These are phyloP conservation scores for Varanus komodoensis DNA, from an alignment of 2,113 vertebrate genomes.

Conservation along the genomic window DNA sequence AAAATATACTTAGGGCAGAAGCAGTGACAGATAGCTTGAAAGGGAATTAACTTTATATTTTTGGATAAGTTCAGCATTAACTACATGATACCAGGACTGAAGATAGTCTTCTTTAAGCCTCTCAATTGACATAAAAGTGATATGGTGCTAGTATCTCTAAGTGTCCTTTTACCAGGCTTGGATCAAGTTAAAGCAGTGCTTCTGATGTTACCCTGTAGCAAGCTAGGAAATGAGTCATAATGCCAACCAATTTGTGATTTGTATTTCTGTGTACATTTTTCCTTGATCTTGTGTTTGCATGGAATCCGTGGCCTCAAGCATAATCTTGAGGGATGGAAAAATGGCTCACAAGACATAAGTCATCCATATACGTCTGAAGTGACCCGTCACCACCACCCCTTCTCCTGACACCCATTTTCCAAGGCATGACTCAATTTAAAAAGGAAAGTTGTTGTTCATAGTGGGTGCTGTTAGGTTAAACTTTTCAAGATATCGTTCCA, in stretches of 20 bases:
- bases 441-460: no score
- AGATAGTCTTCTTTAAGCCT: constrained; percentile 47
- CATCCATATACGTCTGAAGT: no score
- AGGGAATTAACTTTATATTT: constrained; percentile 36
- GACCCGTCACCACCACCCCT: no score
- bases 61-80: constrained; percentile 47
- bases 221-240: background rate
- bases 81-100: constrained; percentile 33
- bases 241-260: background rate
- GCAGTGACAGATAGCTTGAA: constrained; percentile 20
- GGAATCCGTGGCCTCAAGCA: background rate
- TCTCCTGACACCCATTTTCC: no score
- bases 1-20: constrained; percentile 40
- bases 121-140: constrained; percentile 40
- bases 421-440: no score
- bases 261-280: rapidly evolving
- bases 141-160: constrained; percentile 19
- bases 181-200: rapidly evolving
- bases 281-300: background rate
- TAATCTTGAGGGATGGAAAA: no score
- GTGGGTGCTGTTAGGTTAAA: no score
- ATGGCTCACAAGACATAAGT: no score
- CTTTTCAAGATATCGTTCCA: no score
- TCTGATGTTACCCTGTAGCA: background rate
- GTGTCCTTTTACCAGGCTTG: background rate